These are phyloP conservation scores for Phyllostomus hastatus DNA, from an alignment of 2,113 vertebrate genomes.

Conservation along the genomic window DNA sequence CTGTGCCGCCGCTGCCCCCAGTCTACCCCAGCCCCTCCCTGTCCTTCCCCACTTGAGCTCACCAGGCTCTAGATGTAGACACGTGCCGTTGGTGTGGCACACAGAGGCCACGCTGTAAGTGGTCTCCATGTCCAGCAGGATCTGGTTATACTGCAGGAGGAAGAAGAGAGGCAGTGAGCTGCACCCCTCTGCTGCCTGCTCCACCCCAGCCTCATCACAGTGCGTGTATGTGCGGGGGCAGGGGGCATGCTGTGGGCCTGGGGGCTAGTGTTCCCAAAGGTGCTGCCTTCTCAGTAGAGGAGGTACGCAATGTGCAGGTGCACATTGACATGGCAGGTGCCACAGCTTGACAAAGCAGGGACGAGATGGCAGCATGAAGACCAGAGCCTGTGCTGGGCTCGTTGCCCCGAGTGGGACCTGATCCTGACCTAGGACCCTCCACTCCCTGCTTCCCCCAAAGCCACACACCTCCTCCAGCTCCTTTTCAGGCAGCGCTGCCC, in stretches of 20 bases:
- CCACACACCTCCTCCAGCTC: conserved; percentile 91
- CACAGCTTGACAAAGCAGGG: not conserved
- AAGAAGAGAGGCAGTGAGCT: not conserved
- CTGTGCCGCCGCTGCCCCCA: not conserved
- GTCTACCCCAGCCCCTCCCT: too few species aligned
- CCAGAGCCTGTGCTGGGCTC: not conserved
- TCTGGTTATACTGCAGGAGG: conserved; percentile 88
- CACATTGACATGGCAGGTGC: rapidly evolving
- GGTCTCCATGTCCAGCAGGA: conserved; percentile 95
- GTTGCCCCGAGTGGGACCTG: not conserved
- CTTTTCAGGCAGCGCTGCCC: conserved; percentile 82
- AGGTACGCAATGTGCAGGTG: not conserved
- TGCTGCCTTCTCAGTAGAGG: not conserved
- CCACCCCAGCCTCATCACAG: not conserved
- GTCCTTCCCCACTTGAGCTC: not conserved
- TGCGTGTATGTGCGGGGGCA: not conserved
- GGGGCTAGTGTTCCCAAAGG: not conserved
- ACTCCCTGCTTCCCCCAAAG: too few species aligned
- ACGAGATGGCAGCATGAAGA: not conserved
- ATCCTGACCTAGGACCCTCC: not conserved
- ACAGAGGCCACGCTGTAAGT: conserved; percentile 91
- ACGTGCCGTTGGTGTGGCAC: conserved; percentile 82
- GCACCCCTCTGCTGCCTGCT: not conserved
- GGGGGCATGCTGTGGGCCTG: not conserved
- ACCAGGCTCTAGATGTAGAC: conserved; percentile 93